phyloP scores from a whole-genome alignment of 2,797 vertebrate species.

The Onychomys leucogaster region DNA sequence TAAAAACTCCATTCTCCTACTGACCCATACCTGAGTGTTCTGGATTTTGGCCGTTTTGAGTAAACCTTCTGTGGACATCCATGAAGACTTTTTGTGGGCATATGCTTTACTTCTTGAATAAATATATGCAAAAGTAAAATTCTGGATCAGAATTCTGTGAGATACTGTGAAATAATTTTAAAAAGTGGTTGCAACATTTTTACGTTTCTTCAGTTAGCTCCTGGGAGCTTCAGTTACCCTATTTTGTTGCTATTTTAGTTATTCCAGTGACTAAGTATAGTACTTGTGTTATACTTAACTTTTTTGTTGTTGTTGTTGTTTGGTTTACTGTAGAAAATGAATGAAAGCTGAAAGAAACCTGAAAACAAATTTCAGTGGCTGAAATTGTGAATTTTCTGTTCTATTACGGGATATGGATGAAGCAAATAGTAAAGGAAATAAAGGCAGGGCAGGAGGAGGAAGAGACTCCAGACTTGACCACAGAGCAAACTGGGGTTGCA shows the following conservation, averaged over 20 bases:
- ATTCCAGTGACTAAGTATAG: not conserved
- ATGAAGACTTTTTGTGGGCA: constrained; percentile 18
- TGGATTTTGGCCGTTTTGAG: constrained; percentile 23
- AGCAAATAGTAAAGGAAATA: constrained; percentile 11
- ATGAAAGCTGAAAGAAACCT: constrained; percentile 27
- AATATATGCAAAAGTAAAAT: constrained; percentile 38
- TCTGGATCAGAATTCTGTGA: constrained; percentile 44
- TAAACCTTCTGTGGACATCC: not conserved
- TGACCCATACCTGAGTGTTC: not conserved
- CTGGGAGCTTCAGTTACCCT: not conserved
- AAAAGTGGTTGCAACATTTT: constrained; percentile 12
- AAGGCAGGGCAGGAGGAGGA: not conserved
- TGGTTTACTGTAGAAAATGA: constrained; percentile 42
- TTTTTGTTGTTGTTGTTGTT: too few relatives aligned
- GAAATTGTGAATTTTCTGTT: constrained; percentile 31
- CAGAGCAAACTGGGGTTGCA: not conserved
- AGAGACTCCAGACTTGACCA: too few relatives aligned
- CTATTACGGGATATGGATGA: not conserved
- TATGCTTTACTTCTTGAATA: constrained; percentile 57
- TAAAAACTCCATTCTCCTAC: constrained; percentile 25
- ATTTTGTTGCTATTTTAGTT: not conserved
- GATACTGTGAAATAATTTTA: constrained; percentile 29
- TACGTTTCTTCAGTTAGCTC: not conserved
- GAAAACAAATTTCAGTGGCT: constrained; percentile 27
- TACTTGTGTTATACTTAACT: constrained; percentile 37